Evolutionary conservation across 2,888 invertebrate genomes (phyloP).

Genomic region (Chrysodeixis includens): DNA sequence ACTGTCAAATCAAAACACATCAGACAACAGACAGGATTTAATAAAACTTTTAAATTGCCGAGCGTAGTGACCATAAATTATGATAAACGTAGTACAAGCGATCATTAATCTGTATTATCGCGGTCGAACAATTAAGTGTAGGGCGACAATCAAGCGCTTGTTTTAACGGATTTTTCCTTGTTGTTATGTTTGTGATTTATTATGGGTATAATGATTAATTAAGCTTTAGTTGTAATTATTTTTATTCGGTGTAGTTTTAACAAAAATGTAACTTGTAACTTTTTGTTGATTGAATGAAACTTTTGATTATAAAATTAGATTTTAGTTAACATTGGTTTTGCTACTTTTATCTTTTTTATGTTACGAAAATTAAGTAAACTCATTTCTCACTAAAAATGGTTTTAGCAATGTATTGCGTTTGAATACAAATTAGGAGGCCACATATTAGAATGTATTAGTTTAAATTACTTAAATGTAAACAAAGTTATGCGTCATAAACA

Average conservation of each 20-base stretch:
- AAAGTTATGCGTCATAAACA: too few species aligned
- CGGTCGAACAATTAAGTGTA: constrained; percentile 66
- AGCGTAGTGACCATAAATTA: constrained; percentile 49
- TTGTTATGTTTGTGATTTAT: constrained; percentile 43
- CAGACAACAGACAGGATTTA: constrained; percentile 18
- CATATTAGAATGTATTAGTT: too few species aligned
- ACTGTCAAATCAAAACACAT: constrained; percentile 23
- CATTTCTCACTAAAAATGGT: too few species aligned
- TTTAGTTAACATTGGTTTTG: too few species aligned
- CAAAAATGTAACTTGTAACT: constrained; percentile 7
- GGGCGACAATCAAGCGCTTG: constrained; percentile 53
- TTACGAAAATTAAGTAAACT: too few species aligned
- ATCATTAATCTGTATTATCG: constrained; percentile 70
- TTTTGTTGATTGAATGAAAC: constrained; percentile 20
- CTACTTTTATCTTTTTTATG: too few species aligned
- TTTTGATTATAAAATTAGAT: too few species aligned
- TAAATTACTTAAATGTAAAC: too few species aligned
- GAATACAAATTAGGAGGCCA: too few species aligned
- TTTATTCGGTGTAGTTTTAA: constrained; percentile 37
- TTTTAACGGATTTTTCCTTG: constrained; percentile 55
- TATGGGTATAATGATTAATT: constrained; percentile 51
- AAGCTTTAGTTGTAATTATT: constrained; percentile 32
- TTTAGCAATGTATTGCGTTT: too few species aligned
- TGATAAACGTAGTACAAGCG: constrained; percentile 57
- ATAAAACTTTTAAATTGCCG: constrained; percentile 46